Percentiles rank a stretch among this genome's conserved stretches.
phyloP scores from a whole-genome alignment of 1,140 invertebrate genomes.

The Drosophila ercepeae region DNA sequence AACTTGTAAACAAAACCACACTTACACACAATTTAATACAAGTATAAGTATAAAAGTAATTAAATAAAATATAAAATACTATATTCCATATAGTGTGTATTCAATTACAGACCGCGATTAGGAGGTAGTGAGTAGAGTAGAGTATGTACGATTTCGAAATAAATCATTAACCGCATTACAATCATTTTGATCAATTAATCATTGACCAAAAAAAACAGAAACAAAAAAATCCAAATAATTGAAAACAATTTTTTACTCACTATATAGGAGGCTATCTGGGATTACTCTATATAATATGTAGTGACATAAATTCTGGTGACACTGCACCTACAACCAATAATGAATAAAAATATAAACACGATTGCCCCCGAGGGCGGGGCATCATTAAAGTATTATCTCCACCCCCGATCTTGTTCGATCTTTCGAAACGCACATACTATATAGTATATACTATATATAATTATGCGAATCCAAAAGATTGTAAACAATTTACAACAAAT shows the following conservation, averaged over 20 bases:
- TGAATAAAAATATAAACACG: no score
- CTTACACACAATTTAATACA: not conserved
- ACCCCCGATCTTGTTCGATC: conserved; percentile 4
- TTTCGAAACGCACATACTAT: no score
- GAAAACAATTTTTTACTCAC: conserved; percentile 10
- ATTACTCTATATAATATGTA: not conserved
- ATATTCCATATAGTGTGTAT: not conserved
- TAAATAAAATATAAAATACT: not conserved
- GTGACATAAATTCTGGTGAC: conserved; percentile 6
- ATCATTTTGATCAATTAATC: conserved; percentile 41
- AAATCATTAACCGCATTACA: conserved; percentile 45
- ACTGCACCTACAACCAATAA: not conserved
- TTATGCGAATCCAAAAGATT: conserved; percentile 20
- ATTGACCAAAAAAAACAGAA: conserved; percentile 31
- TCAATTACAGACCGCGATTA: conserved; percentile 16
- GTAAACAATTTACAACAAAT: conserved; percentile 41
- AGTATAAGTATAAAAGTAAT: not conserved
- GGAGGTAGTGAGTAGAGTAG: no score
- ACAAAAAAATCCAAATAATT: not conserved
- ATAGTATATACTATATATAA: no score
- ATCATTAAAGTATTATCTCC: conserved; percentile 3
- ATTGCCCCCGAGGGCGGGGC: no score
- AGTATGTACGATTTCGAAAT: conserved; percentile 20
- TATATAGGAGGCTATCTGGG: not conserved
- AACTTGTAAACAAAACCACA: conserved; percentile 40